These are phyloP conservation scores for Sturnus vulgaris DNA, from an alignment of 2,113 vertebrate species.

Conservation along the genomic window DNA sequence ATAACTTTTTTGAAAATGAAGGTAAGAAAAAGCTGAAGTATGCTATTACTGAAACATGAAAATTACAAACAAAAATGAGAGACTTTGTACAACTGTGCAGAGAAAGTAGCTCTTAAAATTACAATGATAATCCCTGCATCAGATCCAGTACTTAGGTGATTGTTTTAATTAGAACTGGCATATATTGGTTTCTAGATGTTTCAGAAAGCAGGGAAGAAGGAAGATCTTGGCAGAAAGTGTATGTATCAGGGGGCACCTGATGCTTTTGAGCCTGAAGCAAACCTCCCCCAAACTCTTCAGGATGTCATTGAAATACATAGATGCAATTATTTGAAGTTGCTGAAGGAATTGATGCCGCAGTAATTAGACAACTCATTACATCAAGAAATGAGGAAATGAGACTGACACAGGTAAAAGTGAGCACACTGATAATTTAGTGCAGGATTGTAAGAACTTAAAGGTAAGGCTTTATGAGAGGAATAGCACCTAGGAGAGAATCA, in stretches of 20 bases:
- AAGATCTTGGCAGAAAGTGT: conserved; percentile 37
- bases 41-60: conserved; percentile 9
- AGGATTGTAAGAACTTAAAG: conserved; percentile 33
- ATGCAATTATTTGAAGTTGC: conserved; percentile 62
- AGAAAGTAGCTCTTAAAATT: conserved; percentile 46
- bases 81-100: neutral
- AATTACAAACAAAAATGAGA: neutral
- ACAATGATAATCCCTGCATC: neutral
- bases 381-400: conserved; percentile 72
- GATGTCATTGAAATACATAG: conserved; percentile 52
- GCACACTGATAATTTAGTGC: conserved; percentile 64
- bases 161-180: conserved; percentile 31
- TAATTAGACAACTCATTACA: conserved; percentile 78
- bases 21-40: conserved; percentile 23
- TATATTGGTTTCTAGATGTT: conserved; percentile 43
- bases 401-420: conserved; percentile 71
- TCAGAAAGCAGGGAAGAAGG: neutral
- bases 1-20: neutral
- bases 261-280: conserved; percentile 53
- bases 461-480: conserved; percentile 31
- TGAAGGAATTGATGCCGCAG: conserved; percentile 66
- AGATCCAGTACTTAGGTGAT: conserved; percentile 12
- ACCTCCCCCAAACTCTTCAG: conserved; percentile 49
- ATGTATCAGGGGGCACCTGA: conserved; percentile 54
- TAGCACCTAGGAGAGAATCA: conserved; percentile 37